A percentile compares a stretch with the other conserved stretches of the same genome.
phyloP scores from a whole-genome alignment of 2,113 vertebrate species.

The Solenodon paradoxus region DNA sequence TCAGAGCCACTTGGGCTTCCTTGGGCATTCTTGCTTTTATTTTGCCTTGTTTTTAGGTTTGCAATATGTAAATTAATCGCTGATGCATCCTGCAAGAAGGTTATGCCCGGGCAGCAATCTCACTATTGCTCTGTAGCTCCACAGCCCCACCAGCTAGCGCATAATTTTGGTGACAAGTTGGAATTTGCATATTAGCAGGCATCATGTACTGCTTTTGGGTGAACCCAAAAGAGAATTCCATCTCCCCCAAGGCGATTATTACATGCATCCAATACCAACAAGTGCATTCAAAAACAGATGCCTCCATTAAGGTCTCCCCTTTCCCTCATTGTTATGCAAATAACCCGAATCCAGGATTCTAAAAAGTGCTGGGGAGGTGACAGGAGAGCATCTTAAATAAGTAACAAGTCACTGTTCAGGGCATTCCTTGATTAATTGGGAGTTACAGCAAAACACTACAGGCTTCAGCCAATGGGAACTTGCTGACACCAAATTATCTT shows the following conservation, averaged over 20 bases:
- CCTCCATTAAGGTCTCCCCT: slow-evolving; percentile 38
- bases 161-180: slow-evolving; percentile 60
- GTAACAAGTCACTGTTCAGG: slow-evolving; percentile 21
- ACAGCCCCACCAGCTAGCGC: slow-evolving; percentile 33
- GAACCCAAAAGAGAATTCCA: slow-evolving; percentile 35
- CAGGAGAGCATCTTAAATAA: slow-evolving; percentile 51
- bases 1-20: slow-evolving; percentile 56
- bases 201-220: neutral
- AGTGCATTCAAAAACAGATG: neutral
- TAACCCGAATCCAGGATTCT: neutral
- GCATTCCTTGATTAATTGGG: slow-evolving; percentile 64
- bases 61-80: slow-evolving; percentile 75
- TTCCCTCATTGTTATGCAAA: slow-evolving; percentile 57
- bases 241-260: slow-evolving; percentile 46
- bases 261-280: neutral
- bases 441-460: slow-evolving; percentile 65
- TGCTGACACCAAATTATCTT: slow-evolving; percentile 60
- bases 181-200: slow-evolving; percentile 64
- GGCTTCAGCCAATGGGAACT: slow-evolving; percentile 57
- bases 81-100: slow-evolving; percentile 54
- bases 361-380: slow-evolving; percentile 37
- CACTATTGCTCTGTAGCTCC: slow-evolving; percentile 30
- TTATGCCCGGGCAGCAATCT: slow-evolving; percentile 48
- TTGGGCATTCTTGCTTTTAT: slow-evolving; percentile 49
- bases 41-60: slow-evolving; percentile 73